Conservation (phyloP, 2,888 invertebrate genomes). For the Drosophila quasianomalipes region DNA sequence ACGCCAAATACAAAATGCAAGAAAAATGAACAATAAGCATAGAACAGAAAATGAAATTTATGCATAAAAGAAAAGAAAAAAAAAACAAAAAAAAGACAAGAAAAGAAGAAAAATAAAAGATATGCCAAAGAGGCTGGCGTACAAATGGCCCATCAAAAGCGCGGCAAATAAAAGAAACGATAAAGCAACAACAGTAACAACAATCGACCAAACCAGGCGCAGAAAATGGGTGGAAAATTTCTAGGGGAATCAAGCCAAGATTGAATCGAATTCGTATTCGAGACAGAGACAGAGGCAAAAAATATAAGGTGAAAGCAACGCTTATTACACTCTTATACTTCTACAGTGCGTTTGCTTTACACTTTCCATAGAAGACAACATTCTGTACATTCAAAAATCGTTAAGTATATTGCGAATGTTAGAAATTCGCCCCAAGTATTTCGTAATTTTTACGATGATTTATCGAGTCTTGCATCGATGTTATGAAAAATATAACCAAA, state of each 20-base stretch:
- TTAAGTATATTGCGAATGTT: background rate
- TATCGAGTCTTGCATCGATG: background rate
- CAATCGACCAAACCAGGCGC: constrained; percentile 22
- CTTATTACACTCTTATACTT: background rate
- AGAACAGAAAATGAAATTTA: constrained; percentile 75
- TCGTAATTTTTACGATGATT: background rate
- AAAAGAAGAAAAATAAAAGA: constrained; percentile 8
- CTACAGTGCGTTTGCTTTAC: background rate
- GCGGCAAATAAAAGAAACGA: constrained; percentile 53
- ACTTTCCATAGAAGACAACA: background rate
- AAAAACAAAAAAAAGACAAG: background rate
- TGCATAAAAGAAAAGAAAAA: constrained; percentile 58
- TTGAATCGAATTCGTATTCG: constrained; percentile 11
- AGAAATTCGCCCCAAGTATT: background rate
- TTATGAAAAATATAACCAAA: fast-evolving
- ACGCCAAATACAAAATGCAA: constrained; percentile 57
- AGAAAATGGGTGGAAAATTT: constrained; percentile 17
- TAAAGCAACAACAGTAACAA: constrained; percentile 34
- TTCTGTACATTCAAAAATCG: background rate
- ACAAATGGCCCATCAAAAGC: constrained; percentile 72
- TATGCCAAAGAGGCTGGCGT: constrained; percentile 31
- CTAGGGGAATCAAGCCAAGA: constrained; percentile 6
- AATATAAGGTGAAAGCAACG: background rate
- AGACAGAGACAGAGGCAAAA: background rate
- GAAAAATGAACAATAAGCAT: constrained; percentile 67